Percentiles rank a stretch among this genome's conserved stretches.
These are phyloP conservation scores for Venusia cambrica DNA, from an alignment of 2,888 invertebrate genomes.

Conservation along the genomic window DNA sequence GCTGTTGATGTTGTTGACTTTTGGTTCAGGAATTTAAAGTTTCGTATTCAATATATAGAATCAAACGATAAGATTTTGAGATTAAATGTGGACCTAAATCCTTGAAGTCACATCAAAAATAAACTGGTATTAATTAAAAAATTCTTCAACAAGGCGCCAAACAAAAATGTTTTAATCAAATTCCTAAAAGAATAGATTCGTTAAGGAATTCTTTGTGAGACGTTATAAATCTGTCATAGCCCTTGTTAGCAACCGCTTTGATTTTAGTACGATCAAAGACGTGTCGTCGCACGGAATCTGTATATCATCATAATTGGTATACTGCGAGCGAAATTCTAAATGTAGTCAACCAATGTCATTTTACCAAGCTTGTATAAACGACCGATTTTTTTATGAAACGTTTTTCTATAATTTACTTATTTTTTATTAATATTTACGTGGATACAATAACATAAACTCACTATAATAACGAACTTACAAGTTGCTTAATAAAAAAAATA, in stretches of 20 bases:
- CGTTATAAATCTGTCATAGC: constrained; percentile 72
- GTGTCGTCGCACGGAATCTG: constrained; percentile 51
- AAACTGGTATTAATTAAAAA: constrained; percentile 20
- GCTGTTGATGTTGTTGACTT: no score
- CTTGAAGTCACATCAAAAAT: constrained; percentile 18
- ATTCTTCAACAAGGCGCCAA: constrained; percentile 29
- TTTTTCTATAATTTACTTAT: no score
- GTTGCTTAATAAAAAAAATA: no score
- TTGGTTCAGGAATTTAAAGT: no score
- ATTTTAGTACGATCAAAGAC: constrained; percentile 70
- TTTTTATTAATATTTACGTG: no score
- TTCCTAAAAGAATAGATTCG: constrained; percentile 50
- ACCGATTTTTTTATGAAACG: no score
- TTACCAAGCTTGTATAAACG: no score
- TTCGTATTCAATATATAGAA: background rate
- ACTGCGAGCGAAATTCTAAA: constrained; percentile 53
- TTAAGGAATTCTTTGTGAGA: constrained; percentile 54
- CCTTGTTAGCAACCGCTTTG: constrained; percentile 70
- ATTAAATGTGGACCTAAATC: background rate
- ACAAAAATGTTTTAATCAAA: constrained; percentile 41
- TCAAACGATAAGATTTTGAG: background rate
- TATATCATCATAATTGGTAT: constrained; percentile 70
- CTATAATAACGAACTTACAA: no score
- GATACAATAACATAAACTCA: no score
- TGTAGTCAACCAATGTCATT: no score